A percentile compares a stretch with the other conserved stretches of the same genome.
phyloP scores from a whole-genome alignment of 2,888 invertebrate genomes.

The Ophioninae sp. region DNA sequence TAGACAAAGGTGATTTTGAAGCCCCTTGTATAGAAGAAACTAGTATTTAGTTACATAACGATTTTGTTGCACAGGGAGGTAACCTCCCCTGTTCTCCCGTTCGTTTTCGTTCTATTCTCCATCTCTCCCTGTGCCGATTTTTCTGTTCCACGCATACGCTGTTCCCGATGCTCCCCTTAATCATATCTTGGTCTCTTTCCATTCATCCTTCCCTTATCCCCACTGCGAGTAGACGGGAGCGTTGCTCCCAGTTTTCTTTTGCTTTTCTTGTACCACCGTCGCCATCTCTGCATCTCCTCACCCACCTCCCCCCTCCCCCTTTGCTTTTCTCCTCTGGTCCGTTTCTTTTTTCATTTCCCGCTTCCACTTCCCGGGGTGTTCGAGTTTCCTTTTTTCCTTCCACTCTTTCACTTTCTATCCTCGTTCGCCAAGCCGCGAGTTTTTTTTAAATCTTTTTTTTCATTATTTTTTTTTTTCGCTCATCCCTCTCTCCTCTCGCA shows the following conservation, averaged over 20 bases:
- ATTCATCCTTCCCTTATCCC: background rate
- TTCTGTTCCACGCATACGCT: slow-evolving; percentile 36
- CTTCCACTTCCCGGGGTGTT: slow-evolving; percentile 52
- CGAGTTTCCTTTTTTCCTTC: slow-evolving; percentile 43
- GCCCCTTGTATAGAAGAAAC: slow-evolving; percentile 15
- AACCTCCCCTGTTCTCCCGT: slow-evolving; percentile 22
- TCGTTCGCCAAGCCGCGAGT: slow-evolving; percentile 45
- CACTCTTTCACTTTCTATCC: slow-evolving; percentile 62
- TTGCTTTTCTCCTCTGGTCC: slow-evolving; percentile 54
- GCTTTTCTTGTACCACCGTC: slow-evolving; percentile 61
- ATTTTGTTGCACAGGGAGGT: slow-evolving; percentile 27
- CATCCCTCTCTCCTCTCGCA: slow-evolving; percentile 43
- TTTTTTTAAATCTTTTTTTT: too few relatives aligned
- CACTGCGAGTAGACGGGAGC: slow-evolving; percentile 32
- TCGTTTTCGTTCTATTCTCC: slow-evolving; percentile 25
- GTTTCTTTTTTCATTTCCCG: slow-evolving; percentile 51
- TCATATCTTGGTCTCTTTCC: slow-evolving; percentile 31
- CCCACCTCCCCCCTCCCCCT: slow-evolving; percentile 65
- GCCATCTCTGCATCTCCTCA: slow-evolving; percentile 64
- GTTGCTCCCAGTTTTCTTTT: slow-evolving; percentile 52
- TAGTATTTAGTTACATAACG: slow-evolving; percentile 55
- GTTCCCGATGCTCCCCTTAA: slow-evolving; percentile 34
- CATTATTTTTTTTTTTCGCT: too few relatives aligned
- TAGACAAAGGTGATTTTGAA: slow-evolving; percentile 30
- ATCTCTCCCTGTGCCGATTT: slow-evolving; percentile 39